These are phyloP conservation scores for Gymnoscopelus microlampas DNA, from an alignment of 2,797 vertebrate species.

Conservation along the genomic window DNA sequence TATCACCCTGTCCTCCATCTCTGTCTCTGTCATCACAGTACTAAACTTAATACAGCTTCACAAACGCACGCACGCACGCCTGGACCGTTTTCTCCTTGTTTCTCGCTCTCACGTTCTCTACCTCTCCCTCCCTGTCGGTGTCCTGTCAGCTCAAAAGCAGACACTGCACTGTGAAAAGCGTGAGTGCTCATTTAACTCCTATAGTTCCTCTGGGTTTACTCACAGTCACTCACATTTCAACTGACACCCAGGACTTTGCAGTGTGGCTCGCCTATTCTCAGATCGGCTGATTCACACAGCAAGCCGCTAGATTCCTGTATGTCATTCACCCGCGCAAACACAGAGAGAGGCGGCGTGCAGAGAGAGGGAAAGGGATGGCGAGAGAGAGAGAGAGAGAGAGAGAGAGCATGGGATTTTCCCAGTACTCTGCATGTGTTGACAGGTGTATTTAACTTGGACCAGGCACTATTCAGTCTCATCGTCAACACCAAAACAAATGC, in stretches of 20 bases:
- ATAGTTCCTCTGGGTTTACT: too few species aligned
- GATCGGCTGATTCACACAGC: slow-evolving; percentile 43
- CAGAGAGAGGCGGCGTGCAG: not conserved
- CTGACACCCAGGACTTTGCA: too few species aligned
- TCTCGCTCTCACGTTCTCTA: not conserved
- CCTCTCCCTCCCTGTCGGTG: not conserved
- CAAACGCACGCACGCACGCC: too few species aligned
- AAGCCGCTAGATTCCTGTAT: slow-evolving; percentile 49
- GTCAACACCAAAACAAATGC: slow-evolving; percentile 34
- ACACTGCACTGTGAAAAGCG: too few species aligned
- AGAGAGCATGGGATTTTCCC: slow-evolving; percentile 16
- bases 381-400: not conserved
- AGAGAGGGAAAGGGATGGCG: not conserved
- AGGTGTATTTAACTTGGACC: slow-evolving; percentile 39
- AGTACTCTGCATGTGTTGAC: slow-evolving; percentile 37
- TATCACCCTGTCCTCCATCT: not conserved
- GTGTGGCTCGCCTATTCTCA: slow-evolving; percentile 17
- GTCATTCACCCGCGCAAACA: slow-evolving; percentile 12
- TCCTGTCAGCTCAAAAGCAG: slow-evolving; percentile 19
- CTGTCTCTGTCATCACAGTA: not conserved
- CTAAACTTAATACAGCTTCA: too few species aligned
- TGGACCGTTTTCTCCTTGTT: too few species aligned
- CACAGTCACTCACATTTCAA: too few species aligned
- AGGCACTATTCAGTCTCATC: slow-evolving; percentile 25
- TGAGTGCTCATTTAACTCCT: too few species aligned